phyloP scores from a whole-genome alignment of 2,888 invertebrate genomes.

The Pyrrhia umbra region DNA sequence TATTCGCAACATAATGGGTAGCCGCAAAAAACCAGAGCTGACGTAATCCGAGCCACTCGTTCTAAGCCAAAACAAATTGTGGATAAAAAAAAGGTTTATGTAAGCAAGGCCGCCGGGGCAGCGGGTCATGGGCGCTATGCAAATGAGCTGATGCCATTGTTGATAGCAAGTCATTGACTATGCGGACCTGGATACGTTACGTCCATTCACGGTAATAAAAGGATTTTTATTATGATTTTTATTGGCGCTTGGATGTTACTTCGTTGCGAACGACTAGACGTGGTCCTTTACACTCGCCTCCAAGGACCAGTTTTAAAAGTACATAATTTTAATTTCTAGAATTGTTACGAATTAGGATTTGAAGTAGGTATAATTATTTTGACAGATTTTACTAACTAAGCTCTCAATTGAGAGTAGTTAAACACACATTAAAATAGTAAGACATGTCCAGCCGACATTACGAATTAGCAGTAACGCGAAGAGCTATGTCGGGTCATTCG shows the following conservation, averaged over 20 bases:
- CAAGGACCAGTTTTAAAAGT: conserved; percentile 10
- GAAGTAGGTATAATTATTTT: conserved; percentile 1
- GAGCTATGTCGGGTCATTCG: conserved; percentile 31
- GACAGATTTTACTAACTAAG: background rate
- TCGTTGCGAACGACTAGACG: conserved; percentile 3
- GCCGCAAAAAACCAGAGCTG: conserved; percentile 44
- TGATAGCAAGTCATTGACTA: conserved; percentile 71
- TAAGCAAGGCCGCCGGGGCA: conserved; percentile 76
- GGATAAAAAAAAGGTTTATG: conserved; percentile 70
- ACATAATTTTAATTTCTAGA: background rate
- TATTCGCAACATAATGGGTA: conserved; percentile 41
- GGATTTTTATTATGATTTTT: conserved; percentile 48
- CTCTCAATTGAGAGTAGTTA: conserved; percentile 15
- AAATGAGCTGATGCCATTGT: conserved; percentile 81
- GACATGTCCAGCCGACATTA: conserved; percentile 16
- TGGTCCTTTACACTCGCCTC: background rate
- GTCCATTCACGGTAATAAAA: conserved; percentile 46
- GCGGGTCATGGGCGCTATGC: conserved; percentile 85
- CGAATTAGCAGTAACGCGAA: conserved; percentile 27
- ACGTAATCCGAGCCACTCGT: conserved; percentile 51
- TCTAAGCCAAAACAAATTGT: conserved; percentile 62
- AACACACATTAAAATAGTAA: background rate
- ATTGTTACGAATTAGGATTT: background rate
- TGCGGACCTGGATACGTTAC: conserved; percentile 60
- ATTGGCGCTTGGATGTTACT: conserved; percentile 18